Evolutionary conservation across 2,888 invertebrate species (phyloP).

Genomic region (Eilema griseolum): DNA sequence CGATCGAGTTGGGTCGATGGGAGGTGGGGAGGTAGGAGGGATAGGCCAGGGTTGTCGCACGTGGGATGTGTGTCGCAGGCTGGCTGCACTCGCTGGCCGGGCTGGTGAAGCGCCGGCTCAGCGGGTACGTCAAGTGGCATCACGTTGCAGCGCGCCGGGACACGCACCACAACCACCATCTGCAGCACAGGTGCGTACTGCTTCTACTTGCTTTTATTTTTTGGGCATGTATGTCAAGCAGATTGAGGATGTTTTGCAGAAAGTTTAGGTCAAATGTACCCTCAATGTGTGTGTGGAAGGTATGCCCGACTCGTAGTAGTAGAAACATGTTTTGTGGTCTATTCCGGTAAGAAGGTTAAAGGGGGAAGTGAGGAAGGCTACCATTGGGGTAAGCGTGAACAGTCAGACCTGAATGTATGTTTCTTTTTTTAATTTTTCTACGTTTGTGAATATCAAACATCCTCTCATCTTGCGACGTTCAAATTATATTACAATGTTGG

Average conservation of each 20-base stretch:
- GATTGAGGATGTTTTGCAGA: not conserved
- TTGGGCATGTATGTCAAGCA: not conserved
- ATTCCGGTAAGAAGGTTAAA: no score
- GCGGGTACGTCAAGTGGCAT: constrained; percentile 94
- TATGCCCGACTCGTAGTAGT: no score
- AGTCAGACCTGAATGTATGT: no score
- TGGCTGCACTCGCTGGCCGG: constrained; percentile 90
- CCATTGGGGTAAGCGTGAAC: no score
- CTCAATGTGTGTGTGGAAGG: no score
- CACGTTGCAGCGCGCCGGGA: constrained; percentile 82
- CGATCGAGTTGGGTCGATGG: constrained; percentile 28
- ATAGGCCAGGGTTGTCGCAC: constrained; percentile 41
- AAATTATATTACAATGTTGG: no score
- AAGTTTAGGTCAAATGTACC: not conserved
- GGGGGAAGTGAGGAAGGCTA: no score
- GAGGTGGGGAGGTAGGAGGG: constrained; percentile 25
- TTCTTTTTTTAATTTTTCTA: no score
- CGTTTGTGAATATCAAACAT: no score
- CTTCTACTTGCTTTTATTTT: not conserved
- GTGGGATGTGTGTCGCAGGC: constrained; percentile 72
- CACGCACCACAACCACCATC: constrained; percentile 58
- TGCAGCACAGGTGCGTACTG: constrained; percentile 67
- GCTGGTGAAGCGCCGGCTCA: constrained; percentile 92
- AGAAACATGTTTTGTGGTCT: no score
- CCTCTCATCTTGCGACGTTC: no score